Evolutionary conservation across 2,888 invertebrate genomes (phyloP), one percentile per base, ranked within the genome.

Genomic region (Conchocele bisecta): DNA sequence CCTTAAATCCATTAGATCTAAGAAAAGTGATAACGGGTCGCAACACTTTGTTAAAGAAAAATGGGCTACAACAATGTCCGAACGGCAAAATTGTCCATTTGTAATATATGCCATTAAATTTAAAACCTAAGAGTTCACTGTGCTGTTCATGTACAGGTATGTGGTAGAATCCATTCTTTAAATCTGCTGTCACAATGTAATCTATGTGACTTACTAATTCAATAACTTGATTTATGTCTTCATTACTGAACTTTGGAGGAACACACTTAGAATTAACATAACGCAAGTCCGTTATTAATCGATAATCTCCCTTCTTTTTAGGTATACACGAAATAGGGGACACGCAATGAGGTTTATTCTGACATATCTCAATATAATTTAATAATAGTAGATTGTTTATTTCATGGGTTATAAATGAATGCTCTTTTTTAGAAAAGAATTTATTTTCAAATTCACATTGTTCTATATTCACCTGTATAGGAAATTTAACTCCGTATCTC

Each of bases 141-240:
- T 50, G 33, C 7, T 37, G 22, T 5, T 15, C 5, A 35, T 51
- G 20, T 5, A 59, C 59, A n/a, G 56, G 48, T 29, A 61, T 37
- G 42, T 68, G 61, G 24, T 44, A 56, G 39, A 68, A 68, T 33
- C 60, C 54, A 46, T 68, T 35, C 28, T 68, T 68, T 11, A 68
- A 29, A 56, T 68, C 68, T 28, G 59, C 48, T 13, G 58, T 66
- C n/a, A n/a, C n/a, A n/a, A 46, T 20, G 28, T 48, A 48, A 28
- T 22, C 48, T 22, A 28, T 17, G 7, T 59, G 54, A 37, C 37
- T 37, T 29, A 67, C 48, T 9, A 60, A n/a, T 17, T 37, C 35
- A 29, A 26, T 39, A 26, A 48, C 56, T 20, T 26, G 28, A 2
- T 48, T 56, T n/a, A 68, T 68, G 31, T 68, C 61, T 48, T 68